These are phyloP conservation scores for Netelia melanura DNA, from an alignment of 2,888 invertebrate genomes.

Conservation along the genomic window DNA sequence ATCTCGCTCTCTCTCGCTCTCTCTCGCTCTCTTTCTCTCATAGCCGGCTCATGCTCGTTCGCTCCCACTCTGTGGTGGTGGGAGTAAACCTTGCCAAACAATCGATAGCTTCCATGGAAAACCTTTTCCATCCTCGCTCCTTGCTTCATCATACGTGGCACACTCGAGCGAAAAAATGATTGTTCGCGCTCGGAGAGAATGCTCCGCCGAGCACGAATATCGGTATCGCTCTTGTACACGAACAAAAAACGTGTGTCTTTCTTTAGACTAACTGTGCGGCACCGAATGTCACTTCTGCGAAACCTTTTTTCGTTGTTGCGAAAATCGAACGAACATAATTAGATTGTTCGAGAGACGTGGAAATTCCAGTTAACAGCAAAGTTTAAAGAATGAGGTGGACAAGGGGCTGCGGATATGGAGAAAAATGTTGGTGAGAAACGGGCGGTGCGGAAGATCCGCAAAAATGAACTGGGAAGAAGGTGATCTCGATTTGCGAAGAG, in stretches of 20 bases:
- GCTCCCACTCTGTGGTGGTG: background rate
- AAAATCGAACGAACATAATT: too few species aligned
- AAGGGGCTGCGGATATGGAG: constrained; percentile 19
- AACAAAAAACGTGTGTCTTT: background rate
- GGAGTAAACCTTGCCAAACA: background rate
- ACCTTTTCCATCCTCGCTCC: constrained; percentile 5
- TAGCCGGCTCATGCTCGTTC: background rate
- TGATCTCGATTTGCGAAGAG: constrained; percentile 15
- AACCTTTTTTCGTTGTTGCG: too few species aligned
- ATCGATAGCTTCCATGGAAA: constrained; percentile 32
- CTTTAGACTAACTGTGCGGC: too few species aligned
- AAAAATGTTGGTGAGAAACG: background rate
- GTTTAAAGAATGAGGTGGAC: constrained; percentile 19
- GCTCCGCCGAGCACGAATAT: constrained; percentile 1
- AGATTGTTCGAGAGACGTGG: too few species aligned
- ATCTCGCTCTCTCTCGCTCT: constrained; percentile 14
- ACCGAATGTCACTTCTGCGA: too few species aligned
- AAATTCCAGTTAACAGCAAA: too few species aligned
- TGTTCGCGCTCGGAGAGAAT: background rate
- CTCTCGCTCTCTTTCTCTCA: constrained; percentile 11
- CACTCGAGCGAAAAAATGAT: constrained; percentile 17
- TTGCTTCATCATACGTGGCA: constrained; percentile 17
- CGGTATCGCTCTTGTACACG: constrained; percentile 12
- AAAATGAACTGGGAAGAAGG: constrained; percentile 47
- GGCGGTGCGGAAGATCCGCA: constrained; percentile 8